Evolutionary conservation across 2,113 vertebrate species (phyloP).

Genomic region (Mungos mungo): DNA sequence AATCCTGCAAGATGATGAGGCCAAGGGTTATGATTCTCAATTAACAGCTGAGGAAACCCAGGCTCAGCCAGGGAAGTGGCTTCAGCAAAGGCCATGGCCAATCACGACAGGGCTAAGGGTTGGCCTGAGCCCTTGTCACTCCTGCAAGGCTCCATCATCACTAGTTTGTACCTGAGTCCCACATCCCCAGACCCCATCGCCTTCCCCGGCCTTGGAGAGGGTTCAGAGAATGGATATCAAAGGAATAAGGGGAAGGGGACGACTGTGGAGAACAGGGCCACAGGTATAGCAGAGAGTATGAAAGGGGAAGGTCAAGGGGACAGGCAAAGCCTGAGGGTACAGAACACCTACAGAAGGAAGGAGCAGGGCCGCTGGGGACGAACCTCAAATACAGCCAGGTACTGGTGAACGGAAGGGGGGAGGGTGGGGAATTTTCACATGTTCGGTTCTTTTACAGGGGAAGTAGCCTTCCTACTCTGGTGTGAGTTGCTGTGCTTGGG

Average conservation of each 20-base stretch:
- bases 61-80: not conserved
- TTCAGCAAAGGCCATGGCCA: not conserved
- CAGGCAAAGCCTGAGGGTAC: not conserved
- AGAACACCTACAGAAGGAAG: not conserved
- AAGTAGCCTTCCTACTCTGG: not conserved
- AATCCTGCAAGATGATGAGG: not conserved
- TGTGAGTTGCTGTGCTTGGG: not conserved
- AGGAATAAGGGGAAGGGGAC: not conserved
- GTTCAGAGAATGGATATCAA: not conserved
- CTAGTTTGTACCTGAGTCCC: not conserved
- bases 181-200: fast-evolving
- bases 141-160: not conserved
- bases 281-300: not conserved
- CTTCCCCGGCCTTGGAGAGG: not conserved
- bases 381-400: not conserved
- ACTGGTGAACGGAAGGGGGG: not conserved
- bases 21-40: not conserved
- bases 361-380: not conserved
- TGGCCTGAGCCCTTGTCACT: not conserved
- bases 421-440: not conserved
- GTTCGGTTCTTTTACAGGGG: not conserved
- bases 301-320: not conserved
- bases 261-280: not conserved
- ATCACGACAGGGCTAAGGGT: not conserved
- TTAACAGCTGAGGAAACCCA: not conserved